Evolutionary conservation across 2,113 vertebrate species (phyloP).

Genomic region (Laterallus jamaicensis): DNA sequence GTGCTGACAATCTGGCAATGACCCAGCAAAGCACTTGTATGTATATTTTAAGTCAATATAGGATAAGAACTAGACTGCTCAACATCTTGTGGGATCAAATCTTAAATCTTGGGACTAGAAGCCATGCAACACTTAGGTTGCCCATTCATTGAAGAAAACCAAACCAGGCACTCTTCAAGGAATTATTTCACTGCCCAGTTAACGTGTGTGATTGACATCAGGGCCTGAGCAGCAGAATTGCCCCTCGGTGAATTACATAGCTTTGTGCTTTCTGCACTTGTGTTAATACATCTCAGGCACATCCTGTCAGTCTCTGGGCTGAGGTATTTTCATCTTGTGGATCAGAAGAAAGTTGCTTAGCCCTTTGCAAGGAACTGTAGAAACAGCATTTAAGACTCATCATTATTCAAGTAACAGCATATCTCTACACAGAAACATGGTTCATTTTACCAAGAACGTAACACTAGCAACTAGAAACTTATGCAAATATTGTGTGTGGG

Average conservation of each 20-base stretch:
- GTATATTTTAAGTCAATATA: neutral
- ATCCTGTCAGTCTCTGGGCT: neutral
- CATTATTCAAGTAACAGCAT: neutral
- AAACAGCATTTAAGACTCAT: neutral
- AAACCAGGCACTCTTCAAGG: neutral
- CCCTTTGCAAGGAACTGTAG: neutral
- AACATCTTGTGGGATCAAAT: neutral
- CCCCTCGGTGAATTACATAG: accelerated
- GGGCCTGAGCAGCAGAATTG: neutral
- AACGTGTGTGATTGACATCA: neutral
- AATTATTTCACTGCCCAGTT: neutral
- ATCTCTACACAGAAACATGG: neutral
- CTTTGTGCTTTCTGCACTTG: neutral
- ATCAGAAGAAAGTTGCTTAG: neutral
- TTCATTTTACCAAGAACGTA: neutral
- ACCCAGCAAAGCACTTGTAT: neutral
- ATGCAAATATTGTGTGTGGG: accelerated
- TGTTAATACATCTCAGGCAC: neutral
- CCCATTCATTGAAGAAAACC: neutral
- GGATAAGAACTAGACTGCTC: neutral
- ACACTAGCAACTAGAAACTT: neutral
- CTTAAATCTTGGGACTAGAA: neutral
- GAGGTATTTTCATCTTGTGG: neutral
- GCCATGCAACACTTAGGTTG: neutral
- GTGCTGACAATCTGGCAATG: neutral